Conservation (phyloP, 2,113 vertebrate species). For the Monarcha castaneiventris region DNA sequence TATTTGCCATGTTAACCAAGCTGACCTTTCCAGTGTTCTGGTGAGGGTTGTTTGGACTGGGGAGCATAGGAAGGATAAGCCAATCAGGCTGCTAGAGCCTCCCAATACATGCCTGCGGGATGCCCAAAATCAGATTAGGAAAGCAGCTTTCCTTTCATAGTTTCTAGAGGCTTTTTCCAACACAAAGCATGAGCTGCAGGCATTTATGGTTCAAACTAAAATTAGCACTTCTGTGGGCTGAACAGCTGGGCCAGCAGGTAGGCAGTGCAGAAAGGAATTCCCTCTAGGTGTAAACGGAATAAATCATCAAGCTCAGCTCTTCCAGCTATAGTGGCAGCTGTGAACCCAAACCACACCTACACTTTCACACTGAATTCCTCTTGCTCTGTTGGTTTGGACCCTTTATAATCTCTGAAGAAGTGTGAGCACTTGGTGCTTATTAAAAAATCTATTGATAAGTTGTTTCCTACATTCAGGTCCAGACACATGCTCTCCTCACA, state of each 20-base stretch:
- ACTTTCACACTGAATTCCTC: not conserved
- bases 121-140: not conserved
- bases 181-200: not conserved
- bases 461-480: not conserved
- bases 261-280: slow-evolving; percentile 1
- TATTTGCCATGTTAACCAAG: not conserved
- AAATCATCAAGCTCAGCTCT: not conserved
- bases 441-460: not conserved
- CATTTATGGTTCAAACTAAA: not conserved
- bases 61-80: not conserved
- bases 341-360: not conserved
- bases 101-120: not conserved
- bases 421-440: not conserved
- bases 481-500: fast-evolving
- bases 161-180: not conserved
- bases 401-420: not conserved
- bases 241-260: not conserved
- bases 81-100: not conserved
- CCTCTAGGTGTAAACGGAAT: slow-evolving; percentile 9
- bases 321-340: not conserved
- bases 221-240: not conserved
- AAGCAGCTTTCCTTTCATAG: not conserved
- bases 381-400: not conserved
- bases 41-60: not conserved
- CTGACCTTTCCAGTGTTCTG: not conserved